Base-by-base conservation (phyloP, 2,797 vertebrate genomes). In the Gouania willdenowi region DNA sequence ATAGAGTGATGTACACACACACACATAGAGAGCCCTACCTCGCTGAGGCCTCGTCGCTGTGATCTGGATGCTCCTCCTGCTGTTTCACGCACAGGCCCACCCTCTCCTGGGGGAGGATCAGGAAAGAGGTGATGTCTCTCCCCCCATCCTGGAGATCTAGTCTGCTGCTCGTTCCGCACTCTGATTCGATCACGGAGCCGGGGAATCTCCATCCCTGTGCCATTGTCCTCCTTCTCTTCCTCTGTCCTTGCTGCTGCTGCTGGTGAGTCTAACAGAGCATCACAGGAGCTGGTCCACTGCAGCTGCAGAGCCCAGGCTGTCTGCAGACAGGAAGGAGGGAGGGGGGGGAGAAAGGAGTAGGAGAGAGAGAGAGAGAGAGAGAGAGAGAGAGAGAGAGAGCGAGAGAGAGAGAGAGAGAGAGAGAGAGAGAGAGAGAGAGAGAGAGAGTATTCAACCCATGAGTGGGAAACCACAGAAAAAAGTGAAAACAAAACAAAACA, bases 201-300 rank as follows among this genome's bases (percentile, higher is more conserved):
- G 87, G 89, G 80, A 82, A 87, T 87, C 81, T 93, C 93, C 94
- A 93, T 94, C 85, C 83, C 89, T 86, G 88, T 92, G 90, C 93
- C 94, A 95, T 94, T 91, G 89, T 95, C 92, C 88, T 82, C 86
- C 81, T 81, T 74, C 75, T 59, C 76, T 34, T 32, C 62, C 46
- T 5, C 46, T 47, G 8, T 44, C 62, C 21, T 55, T 69, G 38
- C 34, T 50, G 37, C 10, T 26, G 25, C 10, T 26, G 49, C 26
- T 48, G 54, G 76, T 58, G 81, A 84, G 66, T 66, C 83, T 83
- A 87, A 85, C 84, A 81, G 60, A 83, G 66, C 87, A 87, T 88
- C 84, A 61, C 83, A 77, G 68, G 77, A 66, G 78, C 63, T 53
- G 72, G 84, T 84, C 45, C 32, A 81, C 77, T 88, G 79, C 80